A percentile compares a stretch with the other conserved stretches of the same genome.
Evolutionary conservation across 2,113 vertebrate species (phyloP).

Genomic region (Macrotus californicus): DNA sequence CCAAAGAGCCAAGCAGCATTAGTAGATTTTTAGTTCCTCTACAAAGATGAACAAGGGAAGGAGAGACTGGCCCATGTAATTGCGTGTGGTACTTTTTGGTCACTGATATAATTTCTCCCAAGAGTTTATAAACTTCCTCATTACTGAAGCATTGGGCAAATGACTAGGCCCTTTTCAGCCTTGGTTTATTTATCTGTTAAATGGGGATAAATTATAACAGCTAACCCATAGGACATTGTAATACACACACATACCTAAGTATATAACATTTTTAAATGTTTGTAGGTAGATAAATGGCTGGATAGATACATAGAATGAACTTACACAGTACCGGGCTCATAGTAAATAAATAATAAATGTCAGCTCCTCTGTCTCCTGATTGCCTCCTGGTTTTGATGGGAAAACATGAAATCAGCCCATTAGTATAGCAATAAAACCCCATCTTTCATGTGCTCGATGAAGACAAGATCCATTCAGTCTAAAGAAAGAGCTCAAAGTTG

Average conservation of each 20-base stretch:
- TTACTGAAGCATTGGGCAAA: neutral
- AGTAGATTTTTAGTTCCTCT: neutral
- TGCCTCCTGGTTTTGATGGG: neutral
- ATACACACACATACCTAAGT: neutral
- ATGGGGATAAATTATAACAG: neutral
- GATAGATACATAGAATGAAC: neutral
- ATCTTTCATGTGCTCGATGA: slow-evolving; percentile 29
- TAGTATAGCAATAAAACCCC: neutral
- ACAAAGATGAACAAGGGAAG: neutral
- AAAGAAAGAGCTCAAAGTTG: slow-evolving; percentile 39
- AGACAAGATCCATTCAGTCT: slow-evolving; percentile 38
- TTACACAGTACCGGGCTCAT: neutral
- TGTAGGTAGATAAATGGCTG: neutral
- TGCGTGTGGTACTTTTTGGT: neutral
- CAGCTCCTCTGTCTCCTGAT: neutral
- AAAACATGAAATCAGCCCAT: slow-evolving; percentile 21
- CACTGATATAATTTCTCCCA: neutral
- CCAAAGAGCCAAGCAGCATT: neutral
- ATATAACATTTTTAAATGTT: neutral
- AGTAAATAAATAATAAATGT: neutral
- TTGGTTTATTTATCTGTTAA: neutral
- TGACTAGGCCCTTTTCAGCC: neutral
- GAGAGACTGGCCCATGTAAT: neutral
- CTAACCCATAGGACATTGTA: neutral
- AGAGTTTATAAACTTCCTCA: neutral